Evolutionary conservation across 2,113 vertebrate species (phyloP), one percentile per base, ranked within the genome.

Genomic region (Colossoma macropomum): DNA sequence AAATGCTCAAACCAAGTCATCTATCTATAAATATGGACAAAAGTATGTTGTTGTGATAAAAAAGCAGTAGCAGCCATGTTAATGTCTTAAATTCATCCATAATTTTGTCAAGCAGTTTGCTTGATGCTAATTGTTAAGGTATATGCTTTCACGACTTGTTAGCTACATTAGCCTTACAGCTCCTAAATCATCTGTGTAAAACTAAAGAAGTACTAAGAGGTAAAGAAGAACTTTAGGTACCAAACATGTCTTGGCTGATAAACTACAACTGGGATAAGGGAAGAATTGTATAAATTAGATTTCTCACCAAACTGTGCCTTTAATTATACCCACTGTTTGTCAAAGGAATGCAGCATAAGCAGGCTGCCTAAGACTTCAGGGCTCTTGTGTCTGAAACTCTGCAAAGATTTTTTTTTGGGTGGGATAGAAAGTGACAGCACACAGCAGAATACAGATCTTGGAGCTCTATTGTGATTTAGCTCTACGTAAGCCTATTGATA

Each of bases 281-380:
- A 21, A 59, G n/a, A 23, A 59, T n/a, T 59, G 21, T 9, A 7
- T 59, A 59, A 59, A 59, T 59, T 59, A 1, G 19, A 59, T 59
- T 23, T 59, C 5, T 59, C 19, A n/a, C 54, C 19, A 56, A 5
- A 56, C 54, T 59, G 6, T 59, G 80, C 72, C 74, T 76, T 80
- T 79, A 80, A 86, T 80, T 80, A 86, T 77, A 82, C 56, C 50
- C 45, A 85, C 72, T 32, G 48, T 76, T 25, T 81, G 70, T 77
- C 34, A 81, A 77, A 81, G 74, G 30, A 48, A 34, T 13, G 17
- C 79, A 54, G 59, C n/a, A 66, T 23, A 77, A 81, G 70, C 63
- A 59, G 63, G 74, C 21, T 45, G 63, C 10, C 69, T 60, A 28
- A 75, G 23, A 80, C 79, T 75, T 45, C 76, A 68, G 12, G 17